Conservation (phyloP, 1,140 invertebrate genomes). For the Drosophila quadrilineata region DNA sequence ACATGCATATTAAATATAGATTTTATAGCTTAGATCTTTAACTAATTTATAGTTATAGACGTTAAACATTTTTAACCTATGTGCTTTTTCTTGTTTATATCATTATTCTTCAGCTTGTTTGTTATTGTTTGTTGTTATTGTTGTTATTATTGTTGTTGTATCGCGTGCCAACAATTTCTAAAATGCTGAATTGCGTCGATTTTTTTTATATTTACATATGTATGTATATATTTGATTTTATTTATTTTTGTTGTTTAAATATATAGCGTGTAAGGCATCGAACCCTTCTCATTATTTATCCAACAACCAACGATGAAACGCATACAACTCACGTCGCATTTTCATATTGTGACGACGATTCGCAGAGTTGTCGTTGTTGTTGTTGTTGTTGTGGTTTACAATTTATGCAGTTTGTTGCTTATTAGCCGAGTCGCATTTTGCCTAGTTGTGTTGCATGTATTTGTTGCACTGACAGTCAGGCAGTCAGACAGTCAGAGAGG, state of each 20-base stretch:
- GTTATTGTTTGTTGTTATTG: neutral
- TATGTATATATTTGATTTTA: too few relatives aligned
- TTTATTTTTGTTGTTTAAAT: constrained; percentile 17
- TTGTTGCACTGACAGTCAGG: constrained; percentile 34
- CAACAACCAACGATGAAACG: too few relatives aligned
- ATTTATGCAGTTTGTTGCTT: constrained; percentile 41
- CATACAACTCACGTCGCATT: constrained; percentile 8
- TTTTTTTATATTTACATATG: too few relatives aligned
- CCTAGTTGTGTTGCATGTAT: constrained; percentile 7
- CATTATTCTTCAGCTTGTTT: neutral
- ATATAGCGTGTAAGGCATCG: constrained; percentile 30
- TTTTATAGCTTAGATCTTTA: too few relatives aligned
- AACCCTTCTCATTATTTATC: constrained; percentile 15
- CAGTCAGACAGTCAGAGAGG: constrained; percentile 36
- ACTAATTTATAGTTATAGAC: too few relatives aligned
- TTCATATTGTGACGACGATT: too few relatives aligned
- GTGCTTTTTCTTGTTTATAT: too few relatives aligned
- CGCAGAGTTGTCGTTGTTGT: too few relatives aligned
- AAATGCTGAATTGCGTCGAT: neutral
- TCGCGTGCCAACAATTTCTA: constrained; percentile 29
- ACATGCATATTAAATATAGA: too few relatives aligned
- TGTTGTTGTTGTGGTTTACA: constrained; percentile 30
- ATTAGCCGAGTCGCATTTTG: constrained; percentile 34
- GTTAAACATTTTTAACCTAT: too few relatives aligned
- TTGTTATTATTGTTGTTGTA: constrained; percentile 1